A percentile compares a stretch with the other conserved stretches of the same genome.
Evolutionary conservation across 2,113 vertebrate species (phyloP).

Genomic region (Brachionichthys hirsutus): DNA sequence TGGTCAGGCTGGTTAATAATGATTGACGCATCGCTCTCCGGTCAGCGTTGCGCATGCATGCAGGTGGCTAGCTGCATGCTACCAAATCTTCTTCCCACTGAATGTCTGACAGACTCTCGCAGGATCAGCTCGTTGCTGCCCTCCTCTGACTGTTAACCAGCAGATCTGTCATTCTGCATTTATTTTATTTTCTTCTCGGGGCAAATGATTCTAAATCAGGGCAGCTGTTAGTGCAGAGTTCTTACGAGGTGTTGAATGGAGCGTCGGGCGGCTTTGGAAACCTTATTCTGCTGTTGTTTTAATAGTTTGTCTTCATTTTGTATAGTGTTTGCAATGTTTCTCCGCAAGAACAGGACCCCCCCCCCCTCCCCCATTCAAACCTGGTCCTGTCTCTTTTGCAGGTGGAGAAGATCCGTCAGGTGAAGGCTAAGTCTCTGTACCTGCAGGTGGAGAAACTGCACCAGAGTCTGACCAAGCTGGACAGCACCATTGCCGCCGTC

Average conservation of each 20-base stretch:
- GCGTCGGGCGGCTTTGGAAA: not conserved
- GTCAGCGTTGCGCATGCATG: not conserved
- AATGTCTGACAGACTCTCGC: not conserved
- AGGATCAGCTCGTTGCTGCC: slow-evolving; percentile 35
- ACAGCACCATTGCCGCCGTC: slow-evolving; percentile 93
- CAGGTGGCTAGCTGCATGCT: not conserved
- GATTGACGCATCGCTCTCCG: too few relatives aligned
- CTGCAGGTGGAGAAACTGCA: slow-evolving; percentile 97
- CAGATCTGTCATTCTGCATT: too few relatives aligned
- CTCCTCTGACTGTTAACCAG: slow-evolving; percentile 22
- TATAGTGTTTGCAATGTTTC: too few relatives aligned
- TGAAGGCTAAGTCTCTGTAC: slow-evolving; percentile 98
- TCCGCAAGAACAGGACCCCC: not conserved
- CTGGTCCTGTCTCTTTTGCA: slow-evolving; percentile 54
- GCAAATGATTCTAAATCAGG: not conserved
- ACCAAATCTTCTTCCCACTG: not conserved
- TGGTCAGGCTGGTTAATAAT: too few relatives aligned
- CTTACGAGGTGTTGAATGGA: not conserved
- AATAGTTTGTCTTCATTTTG: not conserved
- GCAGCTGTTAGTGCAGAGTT: not conserved
- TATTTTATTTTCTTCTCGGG: too few relatives aligned
- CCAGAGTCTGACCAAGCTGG: slow-evolving; percentile 93
- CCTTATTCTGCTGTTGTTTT: not conserved
- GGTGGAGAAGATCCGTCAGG: slow-evolving; percentile 98
- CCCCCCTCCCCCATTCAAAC: too few relatives aligned